Conservation (phyloP, 2,113 vertebrate genomes). For the Elephas maximus region DNA sequence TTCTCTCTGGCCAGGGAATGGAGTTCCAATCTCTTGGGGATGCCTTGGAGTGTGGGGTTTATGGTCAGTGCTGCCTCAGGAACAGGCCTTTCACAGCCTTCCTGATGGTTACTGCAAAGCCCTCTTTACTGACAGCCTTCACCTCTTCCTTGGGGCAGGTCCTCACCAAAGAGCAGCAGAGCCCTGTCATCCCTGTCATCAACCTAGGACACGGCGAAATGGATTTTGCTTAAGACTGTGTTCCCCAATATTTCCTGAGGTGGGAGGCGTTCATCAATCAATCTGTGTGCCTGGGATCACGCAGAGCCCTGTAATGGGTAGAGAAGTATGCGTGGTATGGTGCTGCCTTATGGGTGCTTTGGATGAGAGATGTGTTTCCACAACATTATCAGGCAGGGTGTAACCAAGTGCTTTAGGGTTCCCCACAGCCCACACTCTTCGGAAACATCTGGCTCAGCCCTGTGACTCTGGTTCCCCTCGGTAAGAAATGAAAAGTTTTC, state of each 20-base stretch:
- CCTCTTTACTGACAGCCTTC: not conserved
- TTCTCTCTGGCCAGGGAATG: not conserved
- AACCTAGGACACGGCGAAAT: not conserved
- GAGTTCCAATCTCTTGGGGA: not conserved
- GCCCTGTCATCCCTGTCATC: not conserved
- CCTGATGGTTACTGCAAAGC: not conserved
- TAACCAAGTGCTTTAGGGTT: not conserved
- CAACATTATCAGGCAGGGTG: not conserved
- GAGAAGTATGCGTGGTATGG: fast-evolving
- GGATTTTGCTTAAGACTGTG: not conserved
- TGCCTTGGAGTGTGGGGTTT: not conserved
- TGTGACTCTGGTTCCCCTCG: not conserved
- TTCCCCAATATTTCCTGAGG: not conserved
- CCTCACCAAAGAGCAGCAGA: not conserved
- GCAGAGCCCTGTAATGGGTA: not conserved
- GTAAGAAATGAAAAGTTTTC: not conserved
- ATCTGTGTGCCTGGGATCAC: not conserved
- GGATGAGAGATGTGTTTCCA: not conserved
- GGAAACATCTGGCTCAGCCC: not conserved
- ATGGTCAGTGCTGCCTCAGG: no score
- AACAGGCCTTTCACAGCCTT: not conserved
- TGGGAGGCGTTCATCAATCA: not conserved
- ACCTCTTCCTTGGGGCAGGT: not conserved
- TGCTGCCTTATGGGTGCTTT: not conserved
- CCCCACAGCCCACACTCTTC: not conserved